phyloP scores from a whole-genome alignment of 1,140 invertebrate species.

The Achroia grisella region DNA sequence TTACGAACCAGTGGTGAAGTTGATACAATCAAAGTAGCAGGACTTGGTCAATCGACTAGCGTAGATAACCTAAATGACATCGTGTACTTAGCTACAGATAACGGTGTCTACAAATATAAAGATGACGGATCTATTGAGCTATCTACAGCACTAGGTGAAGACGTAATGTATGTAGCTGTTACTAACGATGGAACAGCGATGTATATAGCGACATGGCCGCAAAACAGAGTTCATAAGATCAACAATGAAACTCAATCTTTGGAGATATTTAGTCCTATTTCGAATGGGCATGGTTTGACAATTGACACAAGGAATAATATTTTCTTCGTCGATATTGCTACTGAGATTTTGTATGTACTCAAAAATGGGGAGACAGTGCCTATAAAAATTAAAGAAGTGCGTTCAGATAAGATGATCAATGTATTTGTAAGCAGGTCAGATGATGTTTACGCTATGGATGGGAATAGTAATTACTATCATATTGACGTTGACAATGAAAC shows the following conservation, averaged over 20 bases:
- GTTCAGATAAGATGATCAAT: conserved; percentile 48
- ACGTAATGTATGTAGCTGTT: conserved; percentile 58
- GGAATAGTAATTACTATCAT: conserved; percentile 48
- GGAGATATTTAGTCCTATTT: conserved; percentile 41
- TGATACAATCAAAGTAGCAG: conserved; percentile 47
- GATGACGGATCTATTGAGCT: conserved; percentile 43
- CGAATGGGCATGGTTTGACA: conserved; percentile 56
- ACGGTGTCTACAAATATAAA: conserved; percentile 62
- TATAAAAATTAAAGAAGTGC: conserved; percentile 54
- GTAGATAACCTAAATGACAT: conserved; percentile 65
- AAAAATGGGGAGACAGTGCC: conserved; percentile 39
- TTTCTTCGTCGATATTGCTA: conserved; percentile 41
- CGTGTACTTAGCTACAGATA: conserved; percentile 61
- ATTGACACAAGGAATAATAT: conserved; percentile 55
- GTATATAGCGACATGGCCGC: conserved; percentile 62
- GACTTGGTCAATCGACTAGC: conserved; percentile 48
- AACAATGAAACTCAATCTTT: conserved; percentile 46
- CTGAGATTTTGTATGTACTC: conserved; percentile 52
- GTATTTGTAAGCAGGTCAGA: conserved; percentile 52
- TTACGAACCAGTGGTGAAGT: conserved; percentile 38
- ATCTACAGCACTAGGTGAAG: conserved; percentile 49
- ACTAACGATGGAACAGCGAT: conserved; percentile 39
- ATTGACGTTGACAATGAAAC: conserved; percentile 40
- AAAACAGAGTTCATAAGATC: conserved; percentile 56
- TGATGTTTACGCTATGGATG: conserved; percentile 57